Base-by-base conservation (phyloP, 2,113 vertebrate genomes). In the Parotia lawesii region DNA sequence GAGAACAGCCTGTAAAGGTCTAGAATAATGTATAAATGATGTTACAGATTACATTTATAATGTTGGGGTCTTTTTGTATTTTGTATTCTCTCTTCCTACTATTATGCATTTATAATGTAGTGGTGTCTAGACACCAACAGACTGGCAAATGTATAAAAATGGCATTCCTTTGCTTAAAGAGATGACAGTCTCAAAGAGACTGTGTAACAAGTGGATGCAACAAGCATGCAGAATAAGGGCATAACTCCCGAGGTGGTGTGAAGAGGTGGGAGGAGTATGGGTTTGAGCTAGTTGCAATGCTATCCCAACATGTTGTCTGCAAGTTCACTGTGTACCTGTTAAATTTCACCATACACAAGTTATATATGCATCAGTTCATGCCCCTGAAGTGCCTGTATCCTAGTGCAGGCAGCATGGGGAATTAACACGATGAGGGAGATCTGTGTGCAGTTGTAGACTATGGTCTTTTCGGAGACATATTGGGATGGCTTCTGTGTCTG, bases 401-500 rank as follows among this genome's bases (percentile, higher is more conserved):
- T 75, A 25, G 37, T 3, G 2, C 27, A 85, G n/a, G 11, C 6
- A 70, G 28, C 25, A 31, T 24, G 10, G 4, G 21, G 24, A 69
- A 11, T n/a, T 44, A 74, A 48, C 9, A 11, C 0, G 0, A 31
- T 37, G 53, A 37, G 11, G 22, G 29, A 61, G 5, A 51, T 42
- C 8, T 57, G 6, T 42, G 23, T 44, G 35, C 23, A 42, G 29
- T 23, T 64, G 60, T 5, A 20, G 10, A 18, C 44, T 58, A 28
- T 3, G 1, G 11, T 27, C 17, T 48, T 53, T 4, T 62, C 58
- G n/a, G n/a, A 84, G 31, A 69, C 0, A 0, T 47, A 19, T 5
- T 38, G 20, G 8, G 12, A 48, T 40, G 24, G 8, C 21, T 54
- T 21, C 35, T 44, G 14, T 8, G 3, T 57, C 50, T 64, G 35